A percentile compares a stretch with the other conserved stretches of the same genome.
Evolutionary conservation across 2,113 vertebrate species (phyloP).

Genomic region (Otis tarda): DNA sequence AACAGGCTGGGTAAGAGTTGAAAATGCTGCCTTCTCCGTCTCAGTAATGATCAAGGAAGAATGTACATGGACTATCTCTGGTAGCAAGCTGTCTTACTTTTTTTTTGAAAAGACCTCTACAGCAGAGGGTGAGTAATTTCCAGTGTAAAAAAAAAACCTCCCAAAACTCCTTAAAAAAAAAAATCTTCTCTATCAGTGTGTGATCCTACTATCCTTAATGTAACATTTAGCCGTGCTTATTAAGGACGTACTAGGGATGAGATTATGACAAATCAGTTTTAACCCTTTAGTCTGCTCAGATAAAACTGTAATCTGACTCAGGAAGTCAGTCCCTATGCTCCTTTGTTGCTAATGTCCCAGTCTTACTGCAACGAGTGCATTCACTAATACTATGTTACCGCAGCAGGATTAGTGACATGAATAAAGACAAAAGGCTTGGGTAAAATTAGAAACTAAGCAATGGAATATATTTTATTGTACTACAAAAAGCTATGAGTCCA

Average conservation of each 20-base stretch:
- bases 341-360: neutral
- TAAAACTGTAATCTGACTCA: neutral
- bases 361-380: rapidly evolving
- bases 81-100: neutral
- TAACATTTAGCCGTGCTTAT: neutral
- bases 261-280: neutral
- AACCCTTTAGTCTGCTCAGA: neutral
- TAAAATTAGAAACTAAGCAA: neutral
- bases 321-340: neutral
- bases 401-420: neutral
- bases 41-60: neutral
- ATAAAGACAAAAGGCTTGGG: neutral
- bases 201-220: neutral
- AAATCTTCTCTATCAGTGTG: neutral
- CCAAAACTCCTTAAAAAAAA: neutral
- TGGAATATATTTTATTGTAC: neutral
- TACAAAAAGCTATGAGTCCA: neutral
- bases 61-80: neutral
- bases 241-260: neutral
- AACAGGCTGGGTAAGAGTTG: neutral
- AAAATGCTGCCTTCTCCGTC: neutral
- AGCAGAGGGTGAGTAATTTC: neutral
- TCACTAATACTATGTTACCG: neutral
- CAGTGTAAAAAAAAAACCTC: neutral
- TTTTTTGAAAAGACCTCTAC: neutral